Base-by-base conservation (phyloP, 1,140 invertebrate genomes). In the Sipha flava region DNA sequence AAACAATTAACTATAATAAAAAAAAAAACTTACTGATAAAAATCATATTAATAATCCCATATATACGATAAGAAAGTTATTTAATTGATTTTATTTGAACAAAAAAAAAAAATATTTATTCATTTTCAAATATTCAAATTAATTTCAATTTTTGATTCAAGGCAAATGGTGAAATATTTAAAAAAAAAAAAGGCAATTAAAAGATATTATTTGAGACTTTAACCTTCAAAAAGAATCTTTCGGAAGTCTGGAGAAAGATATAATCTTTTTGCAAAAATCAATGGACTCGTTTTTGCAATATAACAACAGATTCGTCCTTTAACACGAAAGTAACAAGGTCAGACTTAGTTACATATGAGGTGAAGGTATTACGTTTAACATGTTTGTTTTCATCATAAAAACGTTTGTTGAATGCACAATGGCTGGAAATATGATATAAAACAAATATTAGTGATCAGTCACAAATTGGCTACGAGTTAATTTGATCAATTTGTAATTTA, bases 271-370 rank as follows among this genome's bases (percentile, higher is more conserved):
- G 21, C 23, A 29, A 68, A 68, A 45, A 45, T 18, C 40, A 18
- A 14, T 29, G 37, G 23, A 31, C 23, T 26, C 1, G 21, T n/a
- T 70, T 70, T 47, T 29, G 7, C 23, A 70, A 29, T 29, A 70
- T n/a, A 47, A 70, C 34, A 70, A 47, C 66, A 68, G 66, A 70
- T 47, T 70, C 47, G 66, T 70, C 40, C 66, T 70, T 70, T 47
- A 45, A 47, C 23, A 5, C 40, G 49, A 21, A 26, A 7, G 0
- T 18, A 9, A 40, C 66, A 31, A 70, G 66, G 66, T 29, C 43
- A 47, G 26, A 47, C 26, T 18, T 70, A 3, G 14, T 29, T 10
- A 29, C 16, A n/a, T 29, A 70, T 47, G 66, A 70, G 40, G 66
- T 70, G 66, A 45, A 70, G 40, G 66, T 70, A 70, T 47, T 12